Evolutionary conservation across 2,797 vertebrate genomes (phyloP).

Genomic region (Distichodus sexfasciatus): DNA sequence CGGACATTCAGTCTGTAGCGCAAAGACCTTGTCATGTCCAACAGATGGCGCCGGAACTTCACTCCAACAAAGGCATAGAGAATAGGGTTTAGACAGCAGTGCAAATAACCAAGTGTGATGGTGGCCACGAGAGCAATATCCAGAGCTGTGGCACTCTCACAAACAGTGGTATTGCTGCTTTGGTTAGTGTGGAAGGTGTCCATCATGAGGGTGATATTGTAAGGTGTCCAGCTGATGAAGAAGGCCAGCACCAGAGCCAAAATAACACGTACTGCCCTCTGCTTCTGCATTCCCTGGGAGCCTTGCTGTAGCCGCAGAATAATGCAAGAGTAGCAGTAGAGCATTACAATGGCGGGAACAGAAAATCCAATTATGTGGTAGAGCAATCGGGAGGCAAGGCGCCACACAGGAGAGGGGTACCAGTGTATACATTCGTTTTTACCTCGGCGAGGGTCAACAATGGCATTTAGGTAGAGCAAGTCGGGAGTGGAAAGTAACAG

Average conservation of each 20-base stretch:
- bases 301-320: conserved; percentile 65
- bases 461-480: conserved; percentile 73
- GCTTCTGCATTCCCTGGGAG: conserved; percentile 73
- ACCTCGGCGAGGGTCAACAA: conserved; percentile 47
- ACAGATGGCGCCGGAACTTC: conserved; percentile 80
- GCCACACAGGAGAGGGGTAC: conserved; percentile 56
- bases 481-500: conserved; percentile 83
- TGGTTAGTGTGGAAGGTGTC: conserved; percentile 65
- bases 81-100: conserved; percentile 86
- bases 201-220: conserved; percentile 76
- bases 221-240: conserved; percentile 85
- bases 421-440: conserved; percentile 59
- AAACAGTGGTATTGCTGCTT: conserved; percentile 29
- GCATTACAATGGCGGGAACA: conserved; percentile 79
- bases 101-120: conserved; percentile 75
- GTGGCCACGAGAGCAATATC: conserved; percentile 71
- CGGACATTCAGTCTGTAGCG: conserved; percentile 65
- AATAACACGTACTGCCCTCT: conserved; percentile 79
- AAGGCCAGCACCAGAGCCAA: conserved; percentile 78
- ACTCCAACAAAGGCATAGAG: conserved; percentile 86
- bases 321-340: conserved; percentile 81
- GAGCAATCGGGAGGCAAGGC: conserved; percentile 71
- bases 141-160: conserved; percentile 52
- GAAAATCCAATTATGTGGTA: conserved; percentile 85
- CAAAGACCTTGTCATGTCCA: conserved; percentile 66